Base-by-base conservation (phyloP, 2,797 vertebrate species). In the Poeciliopsis infans region DNA sequence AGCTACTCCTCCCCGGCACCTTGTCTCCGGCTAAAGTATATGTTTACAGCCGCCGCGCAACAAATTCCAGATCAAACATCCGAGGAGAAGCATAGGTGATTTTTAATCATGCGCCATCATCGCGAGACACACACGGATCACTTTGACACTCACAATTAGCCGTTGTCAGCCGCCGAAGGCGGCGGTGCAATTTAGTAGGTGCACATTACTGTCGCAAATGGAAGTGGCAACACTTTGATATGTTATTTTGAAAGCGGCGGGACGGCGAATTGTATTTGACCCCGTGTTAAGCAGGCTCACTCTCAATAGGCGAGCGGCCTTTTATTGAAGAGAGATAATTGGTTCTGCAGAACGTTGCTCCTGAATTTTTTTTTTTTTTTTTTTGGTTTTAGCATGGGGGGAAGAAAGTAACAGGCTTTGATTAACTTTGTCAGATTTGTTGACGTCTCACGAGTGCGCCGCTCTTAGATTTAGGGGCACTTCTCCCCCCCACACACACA, bases 111-210 rank as follows among this genome's bases (percentile, higher is more conserved):
- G 86, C 41, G 66, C 43, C 33, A 1, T 2, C 33, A 2, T 1
- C 47, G 77, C 31, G 83, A 89, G 88, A 90, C 66, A 46, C 1
- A 69, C 90, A 79, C 83, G 91, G 91, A 88, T 92, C 93, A 90
- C 83, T 88, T 78, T 93, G 93, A 94, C 92, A 93, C 94, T 90
- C 84, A 94, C 92, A 95, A 95, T 94, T 94, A 94, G 86, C 92
- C 83, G 86, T 93, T 95, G 93, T 94, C 93, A 95, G 80, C 88
- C 82, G 86, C 91, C 89, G 87, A 84, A 91, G 86, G 88, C 87
- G 88, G 81, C 86, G 33, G 84, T 88, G 92, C 92, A 94, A 95
- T 94, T 93, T 94, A 85, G 87, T 85, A 89, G 93, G 93, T 94
- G 76, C 90, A 89, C 86, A 93, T 94, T 94, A 93, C 85, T 90